phyloP scores from a whole-genome alignment of 2,797 vertebrate genomes.

The Dromococcyx pavoninus region DNA sequence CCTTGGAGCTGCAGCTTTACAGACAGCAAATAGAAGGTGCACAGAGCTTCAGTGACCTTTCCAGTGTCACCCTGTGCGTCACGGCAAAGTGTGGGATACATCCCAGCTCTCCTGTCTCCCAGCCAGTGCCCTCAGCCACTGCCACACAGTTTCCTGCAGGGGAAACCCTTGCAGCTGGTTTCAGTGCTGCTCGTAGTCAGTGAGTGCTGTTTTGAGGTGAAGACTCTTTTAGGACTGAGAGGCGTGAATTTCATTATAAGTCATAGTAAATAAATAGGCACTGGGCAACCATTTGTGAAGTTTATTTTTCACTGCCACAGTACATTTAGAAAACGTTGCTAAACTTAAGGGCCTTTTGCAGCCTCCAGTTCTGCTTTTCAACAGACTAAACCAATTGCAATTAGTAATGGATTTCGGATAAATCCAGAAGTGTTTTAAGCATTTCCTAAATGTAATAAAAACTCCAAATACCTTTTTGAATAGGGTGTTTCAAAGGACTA shows the following conservation, averaged over 20 bases:
- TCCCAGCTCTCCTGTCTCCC: not conserved
- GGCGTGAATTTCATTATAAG: not conserved
- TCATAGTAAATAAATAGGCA: not conserved
- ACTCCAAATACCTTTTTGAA: not conserved
- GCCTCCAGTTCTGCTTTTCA: not conserved
- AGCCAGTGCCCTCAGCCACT: not conserved
- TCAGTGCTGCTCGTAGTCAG: not conserved
- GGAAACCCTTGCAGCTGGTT: rapidly evolving
- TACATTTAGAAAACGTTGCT: not conserved
- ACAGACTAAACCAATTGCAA: not conserved
- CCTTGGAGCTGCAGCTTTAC: not conserved
- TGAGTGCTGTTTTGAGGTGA: not conserved
- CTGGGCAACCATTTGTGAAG: not conserved
- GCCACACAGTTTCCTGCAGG: rapidly evolving
- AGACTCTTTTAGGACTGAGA: not conserved
- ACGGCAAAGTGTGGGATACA: not conserved
- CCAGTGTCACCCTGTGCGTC: not conserved
- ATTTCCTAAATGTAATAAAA: not conserved
- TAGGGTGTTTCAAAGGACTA: not conserved
- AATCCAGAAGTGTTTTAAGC: not conserved
- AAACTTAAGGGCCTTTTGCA: not conserved
- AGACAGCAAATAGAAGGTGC: not conserved
- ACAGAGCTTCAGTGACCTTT: not conserved
- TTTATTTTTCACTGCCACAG: not conserved
- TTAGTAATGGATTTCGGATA: not conserved